phyloP scores from a whole-genome alignment of 2,797 vertebrate species.

The Anabacerthia variegaticeps region DNA sequence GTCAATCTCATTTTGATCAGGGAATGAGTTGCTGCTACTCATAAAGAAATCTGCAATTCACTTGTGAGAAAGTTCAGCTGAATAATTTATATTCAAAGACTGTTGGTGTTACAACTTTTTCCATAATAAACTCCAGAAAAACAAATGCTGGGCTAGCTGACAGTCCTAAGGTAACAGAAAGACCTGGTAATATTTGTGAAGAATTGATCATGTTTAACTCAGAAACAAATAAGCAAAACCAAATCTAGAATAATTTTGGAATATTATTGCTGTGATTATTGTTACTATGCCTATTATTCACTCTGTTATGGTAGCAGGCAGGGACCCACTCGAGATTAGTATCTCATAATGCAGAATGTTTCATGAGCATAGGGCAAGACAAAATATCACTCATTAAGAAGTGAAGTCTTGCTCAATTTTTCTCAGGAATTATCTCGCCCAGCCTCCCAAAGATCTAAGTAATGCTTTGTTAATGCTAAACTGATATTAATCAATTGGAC shows the following conservation, averaged over 20 bases:
- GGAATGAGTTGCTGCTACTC: not conserved
- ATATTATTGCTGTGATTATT: not conserved
- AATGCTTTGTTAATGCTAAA: not conserved
- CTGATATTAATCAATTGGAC: not conserved
- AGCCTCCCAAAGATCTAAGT: not conserved
- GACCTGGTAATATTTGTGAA: not conserved
- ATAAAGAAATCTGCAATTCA: not conserved
- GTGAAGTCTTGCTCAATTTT: not conserved
- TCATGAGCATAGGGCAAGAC: not conserved
- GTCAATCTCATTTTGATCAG: not conserved
- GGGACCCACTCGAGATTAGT: not conserved
- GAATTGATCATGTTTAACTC: not conserved
- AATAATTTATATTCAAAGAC: constrained; percentile 14
- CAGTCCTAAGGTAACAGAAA: not conserved
- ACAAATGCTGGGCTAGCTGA: not conserved
- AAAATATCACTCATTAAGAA: not conserved
- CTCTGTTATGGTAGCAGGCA: not conserved
- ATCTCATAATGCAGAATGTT: not conserved
- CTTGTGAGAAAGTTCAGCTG: constrained; percentile 5
- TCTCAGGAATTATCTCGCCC: not conserved
- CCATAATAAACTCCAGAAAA: not conserved
- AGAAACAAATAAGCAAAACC: not conserved
- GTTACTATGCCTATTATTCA: not conserved
- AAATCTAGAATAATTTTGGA: not conserved
- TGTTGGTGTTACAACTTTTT: not conserved